Evolutionary conservation across 2,888 invertebrate genomes (phyloP), one percentile per base, ranked within the genome.

Genomic region (Epistrophe grossulariae): DNA sequence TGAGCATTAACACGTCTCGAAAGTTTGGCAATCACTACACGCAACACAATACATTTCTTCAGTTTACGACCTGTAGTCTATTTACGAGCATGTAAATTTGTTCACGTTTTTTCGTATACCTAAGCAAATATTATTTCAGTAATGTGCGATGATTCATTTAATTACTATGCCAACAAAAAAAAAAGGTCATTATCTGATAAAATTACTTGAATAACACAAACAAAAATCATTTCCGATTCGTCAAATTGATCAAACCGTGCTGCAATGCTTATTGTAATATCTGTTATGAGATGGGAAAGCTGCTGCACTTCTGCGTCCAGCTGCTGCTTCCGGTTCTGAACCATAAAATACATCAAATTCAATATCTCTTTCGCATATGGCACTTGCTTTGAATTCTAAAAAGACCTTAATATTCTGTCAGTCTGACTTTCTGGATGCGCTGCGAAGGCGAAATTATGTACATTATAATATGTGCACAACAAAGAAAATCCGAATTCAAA

Each of bases 241-340:
- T 45, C 7, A 70, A 68, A 70, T 62, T 70, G 68, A 62, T 62
- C 19, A 10, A 68, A 66, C 52, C 4, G 45, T n/a, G 15, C 11
- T 11, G 15, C 7, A 24, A 24, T 71, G 13, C 2, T 35, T 59
- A 57, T 59, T 19, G 17, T 48, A 40, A 35, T 66, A 59, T 59
- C 38, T 79, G 43, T 35, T 28, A 43, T 43, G 57, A 68, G 68
- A 19, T 40, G 66, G 35, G 62, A 74, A 73, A 79, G 72, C 64
- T 71, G 45, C 17, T 43, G 57, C 35, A 35, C 60, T 76, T 50
- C 35, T 76, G 79, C 74, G 72, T 83, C 79, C 83, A 83, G 83
- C 83, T 87, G 87, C 79, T 83, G 79, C 79, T 87, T 87, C 87
- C 87, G 87, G 87, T 57, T 78, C n/a, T 43, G 57, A 17, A 43